Percentiles rank a stretch among this genome's conserved stretches.
These are phyloP conservation scores for Spicauda simplicius DNA, from an alignment of 2,888 invertebrate species.

Conservation along the genomic window DNA sequence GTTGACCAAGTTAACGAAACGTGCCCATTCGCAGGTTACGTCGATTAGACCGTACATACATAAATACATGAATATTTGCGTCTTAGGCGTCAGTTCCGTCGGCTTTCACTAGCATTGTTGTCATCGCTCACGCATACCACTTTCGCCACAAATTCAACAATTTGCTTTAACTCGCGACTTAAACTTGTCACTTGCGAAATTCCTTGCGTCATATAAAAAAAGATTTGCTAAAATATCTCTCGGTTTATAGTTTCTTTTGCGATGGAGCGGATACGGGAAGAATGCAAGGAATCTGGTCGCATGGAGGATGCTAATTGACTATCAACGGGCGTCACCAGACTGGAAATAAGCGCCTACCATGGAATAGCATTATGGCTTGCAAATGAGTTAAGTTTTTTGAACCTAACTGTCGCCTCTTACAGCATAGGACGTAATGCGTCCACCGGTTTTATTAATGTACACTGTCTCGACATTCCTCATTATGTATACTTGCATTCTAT, in stretches of 20 bases:
- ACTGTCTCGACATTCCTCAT: constrained; percentile 17
- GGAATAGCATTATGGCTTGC: constrained; percentile 42
- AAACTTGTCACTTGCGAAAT: constrained; percentile 45
- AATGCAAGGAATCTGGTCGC: constrained; percentile 69
- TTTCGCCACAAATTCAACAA: constrained; percentile 62
- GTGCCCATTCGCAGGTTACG: constrained; percentile 35
- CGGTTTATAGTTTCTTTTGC: constrained; percentile 41
- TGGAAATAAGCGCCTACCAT: constrained; percentile 54
- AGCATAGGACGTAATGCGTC: constrained; percentile 17
- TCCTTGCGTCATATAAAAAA: constrained; percentile 42
- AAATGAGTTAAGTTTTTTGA: constrained; percentile 37
- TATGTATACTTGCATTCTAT: constrained; percentile 20
- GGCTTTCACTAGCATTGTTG: constrained; percentile 72
- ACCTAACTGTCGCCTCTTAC: constrained; percentile 30
- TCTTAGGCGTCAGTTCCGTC: constrained; percentile 54
- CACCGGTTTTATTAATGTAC: constrained; percentile 22
- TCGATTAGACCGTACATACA: constrained; percentile 35
- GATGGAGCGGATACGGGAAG: constrained; percentile 65
- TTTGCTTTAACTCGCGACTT: constrained; percentile 53
- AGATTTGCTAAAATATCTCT: constrained; percentile 27
- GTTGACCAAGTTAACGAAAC: constrained; percentile 23
- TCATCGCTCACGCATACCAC: constrained; percentile 50
- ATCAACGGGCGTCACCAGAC: constrained; percentile 58
- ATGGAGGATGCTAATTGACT: constrained; percentile 70
- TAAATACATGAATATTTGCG: constrained; percentile 47